A percentile compares a stretch with the other conserved stretches of the same genome.
These are phyloP conservation scores for Micrastur ruficollis DNA, from an alignment of 2,797 vertebrate genomes.

Conservation along the genomic window DNA sequence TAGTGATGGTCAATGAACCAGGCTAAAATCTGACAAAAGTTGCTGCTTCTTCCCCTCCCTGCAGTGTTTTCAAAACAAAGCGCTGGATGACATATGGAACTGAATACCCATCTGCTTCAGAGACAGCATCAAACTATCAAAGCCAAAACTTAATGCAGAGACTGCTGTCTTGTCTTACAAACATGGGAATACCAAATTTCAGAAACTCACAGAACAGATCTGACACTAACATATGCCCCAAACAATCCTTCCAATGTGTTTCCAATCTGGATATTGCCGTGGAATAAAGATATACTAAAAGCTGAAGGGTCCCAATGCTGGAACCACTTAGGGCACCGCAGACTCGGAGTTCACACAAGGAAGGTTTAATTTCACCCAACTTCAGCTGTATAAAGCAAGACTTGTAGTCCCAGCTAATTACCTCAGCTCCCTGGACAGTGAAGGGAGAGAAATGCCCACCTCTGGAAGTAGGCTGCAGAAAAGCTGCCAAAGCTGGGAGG, in stretches of 20 bases:
- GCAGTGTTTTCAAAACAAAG: conserved; percentile 10
- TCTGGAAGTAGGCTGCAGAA: not conserved
- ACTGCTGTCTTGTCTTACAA: conserved; percentile 39
- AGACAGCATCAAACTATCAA: conserved; percentile 19
- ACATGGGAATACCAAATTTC: conserved; percentile 41
- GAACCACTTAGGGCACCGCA: not conserved
- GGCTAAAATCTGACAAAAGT: not conserved
- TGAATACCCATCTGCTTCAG: conserved; percentile 21
- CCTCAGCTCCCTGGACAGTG: not conserved
- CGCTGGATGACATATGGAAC: conserved; percentile 12
- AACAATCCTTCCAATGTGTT: not conserved
- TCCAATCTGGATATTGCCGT: not conserved
- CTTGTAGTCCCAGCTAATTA: not conserved
- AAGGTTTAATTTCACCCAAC: not conserved
- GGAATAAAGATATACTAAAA: not conserved
- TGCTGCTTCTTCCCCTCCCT: not conserved
- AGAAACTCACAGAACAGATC: conserved; percentile 10
- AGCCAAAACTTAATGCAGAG: conserved; percentile 24
- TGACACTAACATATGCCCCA: not conserved
- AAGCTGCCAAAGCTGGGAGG: not conserved
- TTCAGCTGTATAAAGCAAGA: not conserved
- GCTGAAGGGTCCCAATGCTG: not conserved
- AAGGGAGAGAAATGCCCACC: not conserved
- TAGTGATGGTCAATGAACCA: not conserved
- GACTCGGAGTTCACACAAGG: not conserved